Conservation (phyloP, 2,888 invertebrate species). For the Mallateleia sp. region DNA sequence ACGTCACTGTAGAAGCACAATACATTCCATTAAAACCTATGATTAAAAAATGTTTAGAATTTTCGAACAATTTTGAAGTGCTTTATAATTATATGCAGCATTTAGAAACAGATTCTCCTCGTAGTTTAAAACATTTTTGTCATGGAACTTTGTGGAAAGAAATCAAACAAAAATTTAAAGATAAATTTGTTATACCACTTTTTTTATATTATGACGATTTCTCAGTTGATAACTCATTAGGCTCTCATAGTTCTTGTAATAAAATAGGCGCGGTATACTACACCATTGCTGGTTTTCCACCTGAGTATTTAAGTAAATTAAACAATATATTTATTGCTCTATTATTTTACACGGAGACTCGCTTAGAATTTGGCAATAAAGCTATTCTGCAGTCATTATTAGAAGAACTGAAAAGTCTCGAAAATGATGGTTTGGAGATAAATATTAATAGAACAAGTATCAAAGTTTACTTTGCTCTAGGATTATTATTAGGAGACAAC, state of each 20-base stretch:
- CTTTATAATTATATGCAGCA: background rate
- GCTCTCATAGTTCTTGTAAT: too few species aligned
- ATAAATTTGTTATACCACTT: slow-evolving; percentile 65
- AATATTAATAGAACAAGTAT: background rate
- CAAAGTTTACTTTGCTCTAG: slow-evolving; percentile 24
- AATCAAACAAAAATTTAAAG: slow-evolving; percentile 32
- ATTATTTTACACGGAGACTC: slow-evolving; percentile 46
- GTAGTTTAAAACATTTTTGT: slow-evolving; percentile 28
- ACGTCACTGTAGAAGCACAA: background rate
- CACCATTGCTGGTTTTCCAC: too few species aligned
- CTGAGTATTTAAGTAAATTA: too few species aligned
- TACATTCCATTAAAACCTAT: background rate
- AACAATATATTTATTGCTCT: slow-evolving; percentile 65
- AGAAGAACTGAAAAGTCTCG: slow-evolving; percentile 64
- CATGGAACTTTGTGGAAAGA: slow-evolving; percentile 57
- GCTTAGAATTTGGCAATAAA: slow-evolving; percentile 21
- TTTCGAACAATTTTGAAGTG: background rate
- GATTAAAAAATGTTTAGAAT: background rate
- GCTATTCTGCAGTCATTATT: slow-evolving; percentile 48
- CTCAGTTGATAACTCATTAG: too few species aligned
- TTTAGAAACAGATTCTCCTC: background rate
- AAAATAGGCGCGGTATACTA: too few species aligned
- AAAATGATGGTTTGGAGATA: slow-evolving; percentile 18
- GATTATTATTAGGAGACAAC: slow-evolving; percentile 20
- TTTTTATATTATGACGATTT: slow-evolving; percentile 78